These are phyloP conservation scores for Fundulus diaphanus DNA, from an alignment of 2,797 vertebrate genomes.

Conservation along the genomic window DNA sequence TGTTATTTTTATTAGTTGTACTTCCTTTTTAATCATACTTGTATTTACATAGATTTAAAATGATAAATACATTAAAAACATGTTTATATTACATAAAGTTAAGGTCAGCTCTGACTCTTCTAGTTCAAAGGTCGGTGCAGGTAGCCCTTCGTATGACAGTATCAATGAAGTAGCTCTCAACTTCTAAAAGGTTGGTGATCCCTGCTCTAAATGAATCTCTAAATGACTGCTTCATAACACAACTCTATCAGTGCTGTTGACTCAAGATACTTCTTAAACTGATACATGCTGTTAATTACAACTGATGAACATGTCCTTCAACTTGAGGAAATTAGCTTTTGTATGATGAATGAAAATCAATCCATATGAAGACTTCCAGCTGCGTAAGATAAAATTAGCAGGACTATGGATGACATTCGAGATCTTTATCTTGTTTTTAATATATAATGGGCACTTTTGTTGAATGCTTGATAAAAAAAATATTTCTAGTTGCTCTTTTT, in stretches of 20 bases:
- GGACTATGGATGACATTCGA: constrained; percentile 50
- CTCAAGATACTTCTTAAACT: constrained; percentile 12
- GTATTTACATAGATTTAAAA: too few species aligned
- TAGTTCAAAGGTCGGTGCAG: too few species aligned
- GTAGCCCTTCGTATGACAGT: too few species aligned
- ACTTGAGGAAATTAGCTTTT: constrained; percentile 49
- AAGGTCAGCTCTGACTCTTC: too few species aligned
- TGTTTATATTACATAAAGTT: too few species aligned
- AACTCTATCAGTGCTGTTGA: constrained; percentile 6
- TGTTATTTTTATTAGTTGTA: too few species aligned
- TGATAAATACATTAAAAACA: too few species aligned
- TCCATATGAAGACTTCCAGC: constrained; percentile 41
- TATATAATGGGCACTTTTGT: constrained; percentile 17
- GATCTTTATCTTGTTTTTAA: constrained; percentile 60
- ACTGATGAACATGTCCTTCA: constrained; percentile 31
- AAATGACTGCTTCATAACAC: constrained; percentile 2
- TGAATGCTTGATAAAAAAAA: not conserved
- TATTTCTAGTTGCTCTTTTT: not conserved
- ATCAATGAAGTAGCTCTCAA: too few species aligned
- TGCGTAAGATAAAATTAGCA: constrained; percentile 32
- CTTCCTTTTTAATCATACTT: too few species aligned
- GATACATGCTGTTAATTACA: constrained; percentile 33
- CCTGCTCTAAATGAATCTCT: too few species aligned
- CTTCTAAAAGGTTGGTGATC: too few species aligned
- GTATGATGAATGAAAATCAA: constrained; percentile 45